phyloP scores from a whole-genome alignment of 2,797 vertebrate species.

The Leucoraja ocellata region DNA sequence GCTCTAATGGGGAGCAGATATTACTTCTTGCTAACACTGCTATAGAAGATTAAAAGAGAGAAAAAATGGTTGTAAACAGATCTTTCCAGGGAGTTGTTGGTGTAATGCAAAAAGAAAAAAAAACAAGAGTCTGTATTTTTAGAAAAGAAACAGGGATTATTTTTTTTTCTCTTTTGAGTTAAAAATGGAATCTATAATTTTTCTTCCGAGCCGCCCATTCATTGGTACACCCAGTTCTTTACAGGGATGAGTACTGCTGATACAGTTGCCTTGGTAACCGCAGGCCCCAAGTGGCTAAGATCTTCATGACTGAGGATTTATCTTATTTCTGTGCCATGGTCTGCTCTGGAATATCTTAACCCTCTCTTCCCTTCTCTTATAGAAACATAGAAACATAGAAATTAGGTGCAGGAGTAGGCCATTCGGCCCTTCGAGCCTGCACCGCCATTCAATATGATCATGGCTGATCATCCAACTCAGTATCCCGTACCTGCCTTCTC shows the following conservation, averaged over 20 bases:
- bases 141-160: neutral
- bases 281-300: conserved; percentile 18
- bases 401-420: no score
- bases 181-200: conserved; percentile 34
- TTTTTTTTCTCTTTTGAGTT: neutral
- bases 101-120: neutral
- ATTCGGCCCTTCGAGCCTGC: no score
- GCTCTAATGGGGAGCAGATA: neutral
- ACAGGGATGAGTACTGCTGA: conserved; percentile 11
- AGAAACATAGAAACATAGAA: no score
- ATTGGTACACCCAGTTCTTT: neutral
- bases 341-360: conserved; percentile 1
- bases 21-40: neutral
- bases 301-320: neutral
- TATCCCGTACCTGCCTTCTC: no score
- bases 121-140: neutral
- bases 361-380: neutral
- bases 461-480: no score
- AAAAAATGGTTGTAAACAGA: neutral
- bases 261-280: conserved; percentile 3
- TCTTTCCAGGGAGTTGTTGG: neutral
- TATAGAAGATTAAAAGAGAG: neutral
- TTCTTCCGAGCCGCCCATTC: neutral
- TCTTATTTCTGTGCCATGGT: conserved; percentile 13
- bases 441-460: no score